These are phyloP conservation scores for Upupa epops DNA, from an alignment of 2,113 vertebrate genomes.

Conservation along the genomic window DNA sequence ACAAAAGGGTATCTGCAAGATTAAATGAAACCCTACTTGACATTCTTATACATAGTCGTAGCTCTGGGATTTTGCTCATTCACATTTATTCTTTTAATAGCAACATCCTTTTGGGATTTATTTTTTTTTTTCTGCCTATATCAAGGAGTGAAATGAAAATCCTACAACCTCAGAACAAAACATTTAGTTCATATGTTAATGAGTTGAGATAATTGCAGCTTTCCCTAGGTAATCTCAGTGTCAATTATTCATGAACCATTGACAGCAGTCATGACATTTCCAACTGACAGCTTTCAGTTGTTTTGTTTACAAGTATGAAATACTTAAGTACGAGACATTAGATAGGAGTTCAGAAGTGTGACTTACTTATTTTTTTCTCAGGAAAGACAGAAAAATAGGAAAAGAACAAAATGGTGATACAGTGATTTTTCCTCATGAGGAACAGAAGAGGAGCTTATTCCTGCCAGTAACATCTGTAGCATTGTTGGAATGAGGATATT, in stretches of 20 bases:
- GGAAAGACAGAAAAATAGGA: not conserved
- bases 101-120: not conserved
- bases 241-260: slow-evolving; percentile 78
- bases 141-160: slow-evolving; percentile 74
- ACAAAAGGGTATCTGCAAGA: not conserved
- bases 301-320: slow-evolving; percentile 70
- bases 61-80: slow-evolving; percentile 33
- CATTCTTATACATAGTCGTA: slow-evolving; percentile 30
- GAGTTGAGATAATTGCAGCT: slow-evolving; percentile 76
- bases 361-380: not conserved
- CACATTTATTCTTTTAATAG: slow-evolving; percentile 56
- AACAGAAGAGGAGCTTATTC: not conserved
- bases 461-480: not conserved
- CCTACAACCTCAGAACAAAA: slow-evolving; percentile 60
- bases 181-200: slow-evolving; percentile 76
- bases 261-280: slow-evolving; percentile 74
- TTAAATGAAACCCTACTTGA: slow-evolving; percentile 13
- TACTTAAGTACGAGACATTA: slow-evolving; percentile 27
- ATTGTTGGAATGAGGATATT: not conserved
- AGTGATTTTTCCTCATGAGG: not conserved
- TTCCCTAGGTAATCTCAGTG: slow-evolving; percentile 75
- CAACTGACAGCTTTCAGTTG: slow-evolving; percentile 73
- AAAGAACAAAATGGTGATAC: not conserved
- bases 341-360: not conserved
- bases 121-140: slow-evolving; percentile 68